Conservation (phyloP, 2,797 vertebrate species). For the Lepus townsendii region DNA sequence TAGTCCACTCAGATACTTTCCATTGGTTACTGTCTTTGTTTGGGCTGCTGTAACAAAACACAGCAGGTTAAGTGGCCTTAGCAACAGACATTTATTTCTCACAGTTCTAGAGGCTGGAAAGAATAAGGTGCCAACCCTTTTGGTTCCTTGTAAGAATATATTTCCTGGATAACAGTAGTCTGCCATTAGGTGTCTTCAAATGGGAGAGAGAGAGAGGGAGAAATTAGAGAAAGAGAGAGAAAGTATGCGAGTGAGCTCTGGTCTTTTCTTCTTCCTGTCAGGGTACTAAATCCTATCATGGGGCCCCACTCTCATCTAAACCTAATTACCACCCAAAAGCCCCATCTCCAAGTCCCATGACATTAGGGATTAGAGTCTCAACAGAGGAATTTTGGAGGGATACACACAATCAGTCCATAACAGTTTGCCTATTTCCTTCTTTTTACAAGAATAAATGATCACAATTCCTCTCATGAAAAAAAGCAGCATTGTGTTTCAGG, state of each 20-base stretch:
- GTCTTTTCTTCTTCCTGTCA: neutral
- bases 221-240: neutral
- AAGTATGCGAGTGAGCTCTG: neutral
- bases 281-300: neutral
- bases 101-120: neutral
- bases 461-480: conserved; percentile 62
- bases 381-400: neutral
- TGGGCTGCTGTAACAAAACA: neutral
- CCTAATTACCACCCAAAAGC: neutral
- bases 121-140: neutral
- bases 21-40: conserved; percentile 2
- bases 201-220: neutral
- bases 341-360: neutral
- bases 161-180: neutral
- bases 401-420: neutral
- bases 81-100: neutral
- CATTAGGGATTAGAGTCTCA: neutral
- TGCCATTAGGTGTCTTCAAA: neutral
- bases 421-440: conserved; percentile 32
- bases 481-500: conserved; percentile 25
- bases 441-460: conserved; percentile 53
- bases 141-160: neutral
- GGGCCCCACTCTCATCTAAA: neutral
- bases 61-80: neutral
- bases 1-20: neutral